Base-by-base conservation (phyloP, 2,797 vertebrate genomes). In the Pampus argenteus region DNA sequence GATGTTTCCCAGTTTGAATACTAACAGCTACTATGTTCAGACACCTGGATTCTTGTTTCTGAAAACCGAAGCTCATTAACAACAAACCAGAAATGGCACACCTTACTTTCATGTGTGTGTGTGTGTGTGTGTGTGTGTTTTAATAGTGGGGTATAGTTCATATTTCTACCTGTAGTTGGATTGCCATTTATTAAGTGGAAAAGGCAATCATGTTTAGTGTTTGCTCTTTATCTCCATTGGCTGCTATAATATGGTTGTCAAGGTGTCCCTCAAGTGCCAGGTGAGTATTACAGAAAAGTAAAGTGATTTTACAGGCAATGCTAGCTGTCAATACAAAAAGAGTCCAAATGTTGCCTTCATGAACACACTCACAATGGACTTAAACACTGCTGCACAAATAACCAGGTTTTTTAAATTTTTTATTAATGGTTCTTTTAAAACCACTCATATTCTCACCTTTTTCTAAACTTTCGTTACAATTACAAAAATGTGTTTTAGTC, bases 191-290 rank as follows among this genome's bases (percentile, higher is more conserved):
- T 36, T n/a, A 76, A 65, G 60, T 42, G 60, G 68, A 57, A 67
- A 74, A 72, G 81, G 57, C 42, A 78, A 51, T 74, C 2, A 44
- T 63, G 49, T 67, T 58, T 64, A 67, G 47, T 71, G 76, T 84
- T 81, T 85, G 61, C 66, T 69, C 59, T 68, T 26, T 58, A 9
- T 72, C 23, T 20, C 13, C 45, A 63, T 67, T 74, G 78, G 78
- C 64, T 78, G 63, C 61, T 54, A 49, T 36, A 64, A 36, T 40
- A 23, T 28, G 73, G 82, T 89, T 86, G 81, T 78, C 80, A 84
- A 59, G 71, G 76, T 86, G 66, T 63, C 56, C 25, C 22, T 76
- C 63, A 61, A 87, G 70, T 76, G 64, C 42, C 60, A 34, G 49
- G 49, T 56, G 54, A 87, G 75, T 42, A 65, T 82, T 79, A 71